These are phyloP conservation scores for Chondrilla cf. caribensis DNA, from an alignment of 37 sponge, comb jelly and placozoan genomes.

Conservation along the genomic window DNA sequence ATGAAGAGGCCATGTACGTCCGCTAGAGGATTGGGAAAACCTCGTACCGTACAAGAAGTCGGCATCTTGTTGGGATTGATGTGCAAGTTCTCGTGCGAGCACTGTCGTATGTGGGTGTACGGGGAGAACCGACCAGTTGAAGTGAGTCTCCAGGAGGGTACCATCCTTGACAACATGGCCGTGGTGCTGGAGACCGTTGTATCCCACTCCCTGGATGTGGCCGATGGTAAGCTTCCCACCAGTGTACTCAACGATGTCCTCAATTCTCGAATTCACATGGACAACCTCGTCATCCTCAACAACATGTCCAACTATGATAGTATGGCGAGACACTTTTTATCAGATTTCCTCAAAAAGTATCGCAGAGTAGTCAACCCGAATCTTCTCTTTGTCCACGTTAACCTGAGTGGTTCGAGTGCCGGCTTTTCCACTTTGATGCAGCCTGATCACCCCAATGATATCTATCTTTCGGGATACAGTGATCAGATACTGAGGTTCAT, in stretches of 20 bases:
- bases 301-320: conserved; percentile 50
- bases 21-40: conserved; percentile 87
- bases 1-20: conserved; percentile 89
- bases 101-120: conserved; percentile 72
- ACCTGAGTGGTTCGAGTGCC: conserved; percentile 66
- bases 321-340: conserved; percentile 39
- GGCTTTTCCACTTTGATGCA: conserved; percentile 49
- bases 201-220: background rate
- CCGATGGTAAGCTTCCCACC: conserved; percentile 40
- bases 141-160: conserved; percentile 69
- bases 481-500: conserved; percentile 97
- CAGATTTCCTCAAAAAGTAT: conserved; percentile 82
- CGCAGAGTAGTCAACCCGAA: conserved; percentile 82
- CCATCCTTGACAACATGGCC: conserved; percentile 82
- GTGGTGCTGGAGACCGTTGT: conserved; percentile 11
- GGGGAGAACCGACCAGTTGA: conserved; percentile 40
- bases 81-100: conserved; percentile 96
- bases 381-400: conserved; percentile 92
- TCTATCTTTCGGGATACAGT: conserved; percentile 90
- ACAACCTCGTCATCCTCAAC: conserved; percentile 80
- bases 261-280: conserved; percentile 44
- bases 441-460: conserved; percentile 86
- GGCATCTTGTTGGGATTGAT: conserved; percentile 91
- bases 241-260: conserved; percentile 41
- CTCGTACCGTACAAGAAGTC: conserved; percentile 78